Conservation (phyloP, 2,888 invertebrate species). For the Clepsis dumicolana region DNA sequence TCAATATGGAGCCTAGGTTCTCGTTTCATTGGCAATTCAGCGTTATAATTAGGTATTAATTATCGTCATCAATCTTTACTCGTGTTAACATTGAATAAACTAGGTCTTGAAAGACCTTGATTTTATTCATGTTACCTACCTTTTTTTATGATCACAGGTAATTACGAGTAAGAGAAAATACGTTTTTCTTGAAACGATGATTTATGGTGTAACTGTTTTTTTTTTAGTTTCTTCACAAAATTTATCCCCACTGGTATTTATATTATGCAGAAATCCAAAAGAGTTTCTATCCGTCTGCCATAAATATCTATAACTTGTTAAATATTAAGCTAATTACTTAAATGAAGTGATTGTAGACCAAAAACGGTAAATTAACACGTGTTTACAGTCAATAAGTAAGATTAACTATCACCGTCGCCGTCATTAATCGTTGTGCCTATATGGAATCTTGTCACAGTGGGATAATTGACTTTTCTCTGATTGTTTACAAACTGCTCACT, state of each 20-base stretch:
- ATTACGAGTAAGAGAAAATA: neutral
- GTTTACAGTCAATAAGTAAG: too few species aligned
- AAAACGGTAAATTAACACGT: too few species aligned
- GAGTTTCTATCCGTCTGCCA: too few species aligned
- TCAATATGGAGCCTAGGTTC: conserved; percentile 29
- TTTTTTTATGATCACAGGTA: neutral
- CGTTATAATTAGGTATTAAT: too few species aligned
- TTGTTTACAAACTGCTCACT: neutral
- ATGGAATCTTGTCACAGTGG: neutral
- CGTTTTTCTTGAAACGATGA: too few species aligned
- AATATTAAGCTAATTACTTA: too few species aligned
- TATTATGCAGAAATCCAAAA: too few species aligned
- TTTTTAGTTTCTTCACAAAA: too few species aligned
- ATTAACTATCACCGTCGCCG: neutral
- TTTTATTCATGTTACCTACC: neutral
- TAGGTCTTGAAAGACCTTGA: neutral
- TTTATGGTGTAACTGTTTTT: too few species aligned
- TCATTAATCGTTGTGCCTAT: neutral
- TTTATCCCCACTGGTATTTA: too few species aligned
- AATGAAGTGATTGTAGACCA: too few species aligned
- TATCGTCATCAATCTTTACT: neutral
- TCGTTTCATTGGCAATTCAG: conserved; percentile 17
- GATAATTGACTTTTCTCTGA: neutral
- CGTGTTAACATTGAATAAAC: conserved; percentile 1
- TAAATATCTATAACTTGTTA: too few species aligned